Conservation (phyloP, 1,140 invertebrate genomes). For the Chrysoperla carnea region DNA sequence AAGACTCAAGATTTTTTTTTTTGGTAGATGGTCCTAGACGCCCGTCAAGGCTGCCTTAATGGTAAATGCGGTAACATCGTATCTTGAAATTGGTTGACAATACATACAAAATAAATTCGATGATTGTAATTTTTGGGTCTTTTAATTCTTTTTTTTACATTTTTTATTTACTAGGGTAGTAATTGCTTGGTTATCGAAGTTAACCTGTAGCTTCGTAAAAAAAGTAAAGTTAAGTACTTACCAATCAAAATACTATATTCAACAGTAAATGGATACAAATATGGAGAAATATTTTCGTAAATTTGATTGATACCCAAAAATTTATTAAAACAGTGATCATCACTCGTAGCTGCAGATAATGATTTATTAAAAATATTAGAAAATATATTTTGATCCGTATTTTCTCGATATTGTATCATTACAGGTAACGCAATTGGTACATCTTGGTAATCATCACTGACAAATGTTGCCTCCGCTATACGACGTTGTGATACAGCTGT, state of each 20-base stretch:
- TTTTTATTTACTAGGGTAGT: no score
- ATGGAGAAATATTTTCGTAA: constrained; percentile 39
- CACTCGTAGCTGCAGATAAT: not conserved
- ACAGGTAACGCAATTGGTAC: constrained; percentile 12
- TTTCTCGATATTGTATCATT: constrained; percentile 11
- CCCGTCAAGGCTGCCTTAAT: no score
- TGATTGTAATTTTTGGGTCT: no score
- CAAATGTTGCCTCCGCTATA: constrained; percentile 1
- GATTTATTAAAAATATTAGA: constrained; percentile 9
- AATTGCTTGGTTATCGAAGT: no score
- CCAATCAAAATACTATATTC: constrained; percentile 55
- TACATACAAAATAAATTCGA: no score
- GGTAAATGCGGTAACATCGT: no score
- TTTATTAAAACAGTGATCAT: constrained; percentile 11
- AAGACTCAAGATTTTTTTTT: no score
- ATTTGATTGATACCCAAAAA: constrained; percentile 26
- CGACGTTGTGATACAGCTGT: constrained; percentile 1
- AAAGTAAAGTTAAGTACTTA: no score
- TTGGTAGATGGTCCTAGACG: no score
- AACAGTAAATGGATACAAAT: constrained; percentile 55
- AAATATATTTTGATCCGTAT: constrained; percentile 9
- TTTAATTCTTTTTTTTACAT: no score
- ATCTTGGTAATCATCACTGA: constrained; percentile 1
- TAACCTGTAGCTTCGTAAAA: no score
- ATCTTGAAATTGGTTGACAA: no score